Evolutionary conservation across 2,888 invertebrate species (phyloP).

Genomic region (Abrostola triplasia): DNA sequence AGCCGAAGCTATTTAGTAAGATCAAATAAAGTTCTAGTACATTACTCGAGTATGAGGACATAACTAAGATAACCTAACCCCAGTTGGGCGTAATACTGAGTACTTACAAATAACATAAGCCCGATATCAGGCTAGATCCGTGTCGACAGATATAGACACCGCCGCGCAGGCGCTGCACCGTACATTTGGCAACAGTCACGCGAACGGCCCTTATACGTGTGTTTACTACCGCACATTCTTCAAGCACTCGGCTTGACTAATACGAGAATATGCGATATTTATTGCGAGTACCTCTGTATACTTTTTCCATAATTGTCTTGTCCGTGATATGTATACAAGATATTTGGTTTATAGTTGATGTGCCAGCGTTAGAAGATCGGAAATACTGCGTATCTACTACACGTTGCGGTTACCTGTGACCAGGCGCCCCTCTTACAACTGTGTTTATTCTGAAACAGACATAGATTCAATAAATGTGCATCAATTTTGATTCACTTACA

Average conservation of each 20-base stretch:
- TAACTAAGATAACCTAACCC: not conserved
- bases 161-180: slow-evolving; percentile 2
- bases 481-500: no score
- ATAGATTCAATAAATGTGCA: no score
- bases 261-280: slow-evolving; percentile 18
- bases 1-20: no score
- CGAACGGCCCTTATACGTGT: slow-evolving; percentile 20
- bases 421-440: not conserved
- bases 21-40: no score
- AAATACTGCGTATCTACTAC: not conserved
- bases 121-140: slow-evolving; percentile 7
- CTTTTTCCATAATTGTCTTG: not conserved
- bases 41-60: no score
- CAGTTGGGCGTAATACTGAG: slow-evolving; percentile 2
- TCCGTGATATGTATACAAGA: not conserved
- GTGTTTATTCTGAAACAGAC: no score
- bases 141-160: slow-evolving; percentile 8
- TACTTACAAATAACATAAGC: slow-evolving; percentile 19
- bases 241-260: slow-evolving; percentile 24
- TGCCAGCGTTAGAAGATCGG: not conserved
- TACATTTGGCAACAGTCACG: slow-evolving; percentile 20
- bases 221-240: slow-evolving; percentile 34
- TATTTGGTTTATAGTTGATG: no score
- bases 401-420: not conserved
- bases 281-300: slow-evolving; percentile 3